Base-by-base conservation (phyloP, 1,140 invertebrate species). In the Zaprionus kolodkinae region DNA sequence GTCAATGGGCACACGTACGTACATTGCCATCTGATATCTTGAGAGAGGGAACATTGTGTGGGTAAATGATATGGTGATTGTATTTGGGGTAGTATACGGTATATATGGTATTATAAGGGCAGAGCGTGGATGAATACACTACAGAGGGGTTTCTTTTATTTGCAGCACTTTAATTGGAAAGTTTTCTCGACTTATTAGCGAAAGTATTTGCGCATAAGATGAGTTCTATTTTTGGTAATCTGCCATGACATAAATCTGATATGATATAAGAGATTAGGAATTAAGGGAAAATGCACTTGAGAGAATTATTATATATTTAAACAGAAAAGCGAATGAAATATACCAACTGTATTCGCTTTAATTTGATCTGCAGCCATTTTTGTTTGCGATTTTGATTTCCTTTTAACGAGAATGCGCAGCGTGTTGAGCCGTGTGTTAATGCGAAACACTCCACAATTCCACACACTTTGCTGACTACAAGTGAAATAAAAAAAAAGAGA, bases 361-460 rank as follows among this genome's bases (percentile, higher is more conserved):
- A 45, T 10, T 45, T 45, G n/a, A 45, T 45, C 40, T 21, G 1
- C 2, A 21, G 13, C 38, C 6, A 13, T 40, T 40, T 40, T 0
- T 10, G 40, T 43, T 0, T 15, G 40, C 40, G n/a, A 10, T 45
- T 45, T 7, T 6, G n/a, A 43, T 43, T 43, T 2, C 40, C 21
- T 21, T 2, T 43, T 43, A 15, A 9, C n/a, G n/a, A 15, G n/a
- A 45, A 45, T 45, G 15, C 3, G n/a, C 7, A 2, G n/a, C n/a
- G 40, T 45, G 40, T 45, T 45, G n/a, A 45, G 15, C 40, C 40
- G n/a, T 45, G 40, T 45, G 40, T 45, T 45, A 45, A 45, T 45
- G n/a, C n/a, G 40, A 45, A 45, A 45, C n/a, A 15, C 40, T 43
- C 7, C n/a, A 13, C 40, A 15, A 6, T 7, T n/a, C 7, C 40